Evolutionary conservation across 1,140 invertebrate genomes (phyloP), one percentile per base, ranked within the genome.

Genomic region (Heliconius hewitsoni): DNA sequence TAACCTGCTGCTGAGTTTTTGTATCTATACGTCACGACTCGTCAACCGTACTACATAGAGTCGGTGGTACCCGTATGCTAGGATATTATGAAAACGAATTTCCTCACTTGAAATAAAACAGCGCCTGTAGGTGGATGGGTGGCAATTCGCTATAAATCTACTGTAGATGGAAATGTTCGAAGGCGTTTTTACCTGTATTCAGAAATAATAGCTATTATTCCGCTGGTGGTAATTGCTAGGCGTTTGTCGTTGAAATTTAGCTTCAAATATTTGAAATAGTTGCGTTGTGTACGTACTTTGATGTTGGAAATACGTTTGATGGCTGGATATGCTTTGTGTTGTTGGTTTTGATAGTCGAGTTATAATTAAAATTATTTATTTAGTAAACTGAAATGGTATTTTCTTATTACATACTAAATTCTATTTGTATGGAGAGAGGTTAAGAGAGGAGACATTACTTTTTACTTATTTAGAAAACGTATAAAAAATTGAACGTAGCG

Each of bases 81-180:
- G 37, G 66, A 73, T 77, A 78, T 81, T 88, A 85, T 86, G 82
- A 85, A 83, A 86, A 85, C 83, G 84, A 83, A 85, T 86, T 85
- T 85, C 83, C 85, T 82, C 83, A 81, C 78, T 86, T 77, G 82
- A 83, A 86, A 88, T 90, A 89, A 89, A 88, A 86, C 85, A 89
- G 82, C 89, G 89, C 87, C 87, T 88, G 82, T 73, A 88, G 87
- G 84, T 84, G 73, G 83, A 76, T 60, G 83, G 76, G 79, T 83
- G 84, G 89, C 89, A 90, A 90, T 90, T 89, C 88, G 87, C 89
- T 81, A 87, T 89, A 90, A 90, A 90, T 90, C 87, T 86, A 83
- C 81, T 76, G 70, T 84, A 82, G 81, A 87, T 86, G 87, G 84
- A 84, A 89, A 89, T 85, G 85, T 86, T 86, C 78, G 76, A 86